These are phyloP conservation scores for Stegostoma tigrinum DNA, from an alignment of 2,113 vertebrate genomes.

Conservation along the genomic window DNA sequence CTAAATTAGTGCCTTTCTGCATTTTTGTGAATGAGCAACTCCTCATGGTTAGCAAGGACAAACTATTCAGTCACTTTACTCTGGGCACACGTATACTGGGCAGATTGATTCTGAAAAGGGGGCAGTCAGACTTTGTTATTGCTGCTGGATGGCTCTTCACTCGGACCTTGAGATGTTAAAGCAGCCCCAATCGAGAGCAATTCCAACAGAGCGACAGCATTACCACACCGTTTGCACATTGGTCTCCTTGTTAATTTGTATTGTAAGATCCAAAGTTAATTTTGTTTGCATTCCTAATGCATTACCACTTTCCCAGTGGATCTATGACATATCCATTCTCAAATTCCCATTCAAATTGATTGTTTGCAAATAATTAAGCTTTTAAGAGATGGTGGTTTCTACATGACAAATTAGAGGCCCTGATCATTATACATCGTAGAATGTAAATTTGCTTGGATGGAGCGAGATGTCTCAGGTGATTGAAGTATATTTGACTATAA, in stretches of 20 bases:
- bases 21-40: neutral
- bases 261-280: conserved; percentile 66
- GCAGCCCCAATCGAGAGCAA: conserved; percentile 70
- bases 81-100: conserved; percentile 38
- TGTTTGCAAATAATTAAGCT: conserved; percentile 84
- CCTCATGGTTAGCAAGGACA: conserved; percentile 38
- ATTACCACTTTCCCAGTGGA: conserved; percentile 59
- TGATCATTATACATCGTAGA: conserved; percentile 51
- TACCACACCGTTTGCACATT: conserved; percentile 46
- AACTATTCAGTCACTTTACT: conserved; percentile 40
- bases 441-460: conserved; percentile 57
- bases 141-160: conserved; percentile 60
- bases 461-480: conserved; percentile 49
- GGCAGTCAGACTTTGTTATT: conserved; percentile 57
- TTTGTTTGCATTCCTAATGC: conserved; percentile 72
- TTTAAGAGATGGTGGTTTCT: conserved; percentile 69
- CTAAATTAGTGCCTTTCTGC: neutral
- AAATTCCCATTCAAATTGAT: conserved; percentile 72
- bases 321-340: conserved; percentile 58
- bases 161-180: conserved; percentile 67
- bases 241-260: conserved; percentile 63
- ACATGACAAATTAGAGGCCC: conserved; percentile 59
- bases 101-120: conserved; percentile 52
- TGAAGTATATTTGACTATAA: conserved; percentile 42
- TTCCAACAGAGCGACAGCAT: conserved; percentile 47